Evolutionary conservation across 2,797 vertebrate species (phyloP), one percentile per base, ranked within the genome.

Genomic region (Craterocephalus amniculus): DNA sequence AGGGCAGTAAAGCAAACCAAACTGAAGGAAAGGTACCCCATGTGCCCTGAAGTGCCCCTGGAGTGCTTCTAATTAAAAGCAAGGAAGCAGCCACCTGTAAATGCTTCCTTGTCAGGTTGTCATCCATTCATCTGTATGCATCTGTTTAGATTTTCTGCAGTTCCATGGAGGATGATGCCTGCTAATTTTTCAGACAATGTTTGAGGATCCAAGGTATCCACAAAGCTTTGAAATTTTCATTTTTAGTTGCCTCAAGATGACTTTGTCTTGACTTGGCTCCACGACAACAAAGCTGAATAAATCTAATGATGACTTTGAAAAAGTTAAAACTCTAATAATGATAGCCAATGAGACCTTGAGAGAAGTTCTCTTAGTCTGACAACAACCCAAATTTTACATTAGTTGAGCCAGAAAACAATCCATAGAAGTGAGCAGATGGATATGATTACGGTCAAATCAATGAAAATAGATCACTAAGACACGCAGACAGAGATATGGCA

Each of bases 401-500:
- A 52, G 11, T 51, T 6, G 22, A 27, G 49, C 26, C 49, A 12
- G 11, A 22, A 11, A 24, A 24, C 9, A 49, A 49, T 1, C 8
- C 20, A 11, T 9, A 22, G 10, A 22, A 12, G 22, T 11, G 26
- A 1, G 12, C 54, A 48, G 16, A 32, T 52, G 27, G 18, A 24
- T 7, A 22, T 10, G 22, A 49, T 24, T n/a, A 49, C 6, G 22
- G 20, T 49, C n/a, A 40, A 18, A 6, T 40, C 5, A 18, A 18
- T 24, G 22, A 24, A 24, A 49, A 49, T 40, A 22, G 20, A 79
- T 75, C 73, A 62, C 51, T 34, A 65, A n/a, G 45, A 43, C 68
- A 79, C 65, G 63, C 43, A 31, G 55, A 67, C 61, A 71, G 56
- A 63, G 57, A 74, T 38, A 40, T 18, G 38, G 38, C 9, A 40